Evolutionary conservation across 2,888 invertebrate species (phyloP), one percentile per base, ranked within the genome.

Genomic region (Caradrina clavipalpis): DNA sequence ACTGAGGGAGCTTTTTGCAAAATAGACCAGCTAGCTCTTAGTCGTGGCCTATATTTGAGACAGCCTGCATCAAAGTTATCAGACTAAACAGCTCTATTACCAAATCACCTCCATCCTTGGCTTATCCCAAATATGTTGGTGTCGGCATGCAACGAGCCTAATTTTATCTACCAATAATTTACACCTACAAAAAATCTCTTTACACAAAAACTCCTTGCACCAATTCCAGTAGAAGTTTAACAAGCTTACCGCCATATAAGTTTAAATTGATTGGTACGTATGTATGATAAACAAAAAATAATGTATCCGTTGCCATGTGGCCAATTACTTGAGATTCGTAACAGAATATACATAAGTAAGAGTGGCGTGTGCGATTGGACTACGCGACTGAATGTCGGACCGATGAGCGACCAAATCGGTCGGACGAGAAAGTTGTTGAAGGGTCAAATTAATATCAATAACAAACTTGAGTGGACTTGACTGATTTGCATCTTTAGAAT

Each of bases 241-340:
- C 62, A 60, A 65, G 68, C 60, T 51, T 55, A 17, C n/a, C 50
- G 1, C 76, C 76, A 65, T 78, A 57, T 67, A 66, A 6, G 84
- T 71, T 10, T 42, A 54, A 66, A 75, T 76, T 82, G 82, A 82
- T 83, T 81, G 79, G 79, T 65, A 60, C 54, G 64, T 61, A 69
- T 66, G 62, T 66, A 61, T 73, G 50, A 45, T 54, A 62, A 59
- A 65, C 51, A 69, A 69, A 83, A 82, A 81, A 65, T 49, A 45
- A 77, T 73, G 55, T 61, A 62, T 56, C 53, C 70, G 72, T 53
- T 63, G 53, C 55, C 45, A 59, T 71, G 73, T 74, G 47, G 56
- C 26, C 71, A 78, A 81, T 70, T 73, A 81, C 58, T 67, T 54
- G 59, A 53, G 47, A 72, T 49, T 22, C 49, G 57, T 45, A 78